A percentile compares a stretch with the other conserved stretches of the same genome.
phyloP scores from a whole-genome alignment of 1,140 invertebrate genomes.

The Aplysia californica region DNA sequence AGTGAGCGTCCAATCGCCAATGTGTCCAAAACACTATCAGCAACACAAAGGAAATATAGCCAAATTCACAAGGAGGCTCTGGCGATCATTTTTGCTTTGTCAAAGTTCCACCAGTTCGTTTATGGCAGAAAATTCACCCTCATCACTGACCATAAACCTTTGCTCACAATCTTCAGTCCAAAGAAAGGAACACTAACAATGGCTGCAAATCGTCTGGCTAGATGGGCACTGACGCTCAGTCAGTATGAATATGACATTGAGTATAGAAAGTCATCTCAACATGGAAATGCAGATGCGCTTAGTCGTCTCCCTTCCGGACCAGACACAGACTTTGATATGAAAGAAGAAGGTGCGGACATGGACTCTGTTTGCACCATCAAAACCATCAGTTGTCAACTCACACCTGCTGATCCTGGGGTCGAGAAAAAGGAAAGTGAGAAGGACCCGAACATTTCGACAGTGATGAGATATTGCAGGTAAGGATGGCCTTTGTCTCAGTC shows the following conservation, averaged over 20 bases:
- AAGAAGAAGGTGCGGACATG: slow-evolving; percentile 29
- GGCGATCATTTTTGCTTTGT: slow-evolving; percentile 68
- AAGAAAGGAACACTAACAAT: slow-evolving; percentile 45
- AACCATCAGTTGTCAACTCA: slow-evolving; percentile 63
- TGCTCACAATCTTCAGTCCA: slow-evolving; percentile 62
- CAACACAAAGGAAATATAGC: slow-evolving; percentile 59
- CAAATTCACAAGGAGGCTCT: slow-evolving; percentile 69
- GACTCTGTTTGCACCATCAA: slow-evolving; percentile 40
- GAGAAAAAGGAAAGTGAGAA: slow-evolving; percentile 65
- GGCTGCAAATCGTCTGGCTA: slow-evolving; percentile 58
- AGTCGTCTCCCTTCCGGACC: slow-evolving; percentile 19
- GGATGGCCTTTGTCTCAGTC: too few relatives aligned
- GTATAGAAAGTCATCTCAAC: slow-evolving; percentile 25
- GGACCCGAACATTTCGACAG: too few relatives aligned
- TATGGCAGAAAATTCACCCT: slow-evolving; percentile 60
- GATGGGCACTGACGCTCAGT: slow-evolving; percentile 62
- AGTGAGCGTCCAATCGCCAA: slow-evolving; percentile 56
- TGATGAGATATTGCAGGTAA: too few relatives aligned
- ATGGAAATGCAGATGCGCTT: slow-evolving; percentile 36
- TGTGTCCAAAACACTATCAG: slow-evolving; percentile 57
- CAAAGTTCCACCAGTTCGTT: slow-evolving; percentile 70
- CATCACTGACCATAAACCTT: slow-evolving; percentile 63
- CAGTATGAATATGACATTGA: slow-evolving; percentile 61
- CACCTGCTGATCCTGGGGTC: slow-evolving; percentile 66
- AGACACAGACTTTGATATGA: neutral